These are phyloP conservation scores for Polypedilum vanderplanki DNA, from an alignment of 1,140 invertebrate genomes.

Conservation along the genomic window DNA sequence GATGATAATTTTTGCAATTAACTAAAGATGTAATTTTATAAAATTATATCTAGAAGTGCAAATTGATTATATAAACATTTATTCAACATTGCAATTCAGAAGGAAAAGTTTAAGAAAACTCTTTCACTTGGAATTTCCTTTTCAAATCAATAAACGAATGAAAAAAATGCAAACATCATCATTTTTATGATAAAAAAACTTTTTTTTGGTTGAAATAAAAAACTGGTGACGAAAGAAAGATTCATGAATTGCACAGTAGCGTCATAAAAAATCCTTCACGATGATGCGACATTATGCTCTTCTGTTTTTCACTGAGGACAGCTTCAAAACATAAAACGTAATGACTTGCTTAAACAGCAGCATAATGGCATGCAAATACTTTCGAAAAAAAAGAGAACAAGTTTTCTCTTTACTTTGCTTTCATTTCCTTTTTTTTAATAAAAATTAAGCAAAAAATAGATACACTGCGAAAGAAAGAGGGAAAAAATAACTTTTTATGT, in stretches of 20 bases:
- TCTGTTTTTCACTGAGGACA: background rate
- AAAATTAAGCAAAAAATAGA: background rate
- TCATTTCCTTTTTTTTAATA: background rate
- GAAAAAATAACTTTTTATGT: slow-evolving; percentile 14
- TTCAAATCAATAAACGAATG: too few species aligned
- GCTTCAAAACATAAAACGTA: slow-evolving; percentile 1
- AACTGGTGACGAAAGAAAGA: background rate
- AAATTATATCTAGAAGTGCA: too few species aligned
- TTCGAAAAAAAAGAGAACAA: background rate
- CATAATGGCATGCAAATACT: slow-evolving; percentile 17
- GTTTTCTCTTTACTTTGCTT: too few species aligned
- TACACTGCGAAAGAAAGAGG: background rate
- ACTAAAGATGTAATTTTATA: too few species aligned
- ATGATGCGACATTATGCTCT: slow-evolving; percentile 5
- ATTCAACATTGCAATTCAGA: too few species aligned
- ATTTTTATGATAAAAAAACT: too few species aligned
- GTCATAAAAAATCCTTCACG: slow-evolving; percentile 12
- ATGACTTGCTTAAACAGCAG: slow-evolving; percentile 17
- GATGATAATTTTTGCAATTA: too few species aligned
- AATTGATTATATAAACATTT: too few species aligned
- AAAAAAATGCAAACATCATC: too few species aligned
- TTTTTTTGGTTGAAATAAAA: too few species aligned
- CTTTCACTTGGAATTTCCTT: too few species aligned
- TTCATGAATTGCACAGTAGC: background rate
- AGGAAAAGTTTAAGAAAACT: too few species aligned